A percentile compares a stretch with the other conserved stretches of the same genome.
Conservation (phyloP, 2,797 vertebrate species). For the Sardinella longiceps region DNA sequence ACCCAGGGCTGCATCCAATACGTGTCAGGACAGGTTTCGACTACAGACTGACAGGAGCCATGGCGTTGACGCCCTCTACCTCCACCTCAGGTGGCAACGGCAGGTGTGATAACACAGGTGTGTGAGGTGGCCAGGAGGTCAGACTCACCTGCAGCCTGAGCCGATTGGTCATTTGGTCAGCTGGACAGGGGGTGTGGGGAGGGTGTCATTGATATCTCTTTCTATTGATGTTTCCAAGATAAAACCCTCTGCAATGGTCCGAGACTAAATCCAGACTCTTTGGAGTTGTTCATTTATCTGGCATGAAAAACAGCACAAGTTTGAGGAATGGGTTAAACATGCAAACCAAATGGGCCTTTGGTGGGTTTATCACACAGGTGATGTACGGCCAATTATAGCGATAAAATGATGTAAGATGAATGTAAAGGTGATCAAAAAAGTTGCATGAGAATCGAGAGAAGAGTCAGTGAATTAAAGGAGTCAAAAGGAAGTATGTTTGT, state of each 20-base stretch:
- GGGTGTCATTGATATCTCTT: no score
- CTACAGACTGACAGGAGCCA: slow-evolving; percentile 35
- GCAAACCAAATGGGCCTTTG: background rate
- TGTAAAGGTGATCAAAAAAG: background rate
- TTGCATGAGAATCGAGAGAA: background rate
- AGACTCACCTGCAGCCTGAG: background rate
- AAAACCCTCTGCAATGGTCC: background rate
- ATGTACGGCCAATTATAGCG: background rate
- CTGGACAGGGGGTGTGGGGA: no score
- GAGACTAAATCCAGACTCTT: background rate
- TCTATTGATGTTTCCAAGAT: background rate
- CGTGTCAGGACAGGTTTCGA: slow-evolving; percentile 53
- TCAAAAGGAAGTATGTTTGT: background rate
- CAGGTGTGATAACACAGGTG: background rate
- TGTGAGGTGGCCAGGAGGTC: background rate
- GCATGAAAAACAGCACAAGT: background rate
- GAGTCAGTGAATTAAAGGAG: background rate
- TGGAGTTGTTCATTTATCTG: background rate
- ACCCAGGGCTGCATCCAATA: slow-evolving; percentile 64
- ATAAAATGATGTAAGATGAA: background rate
- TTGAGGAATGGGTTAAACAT: background rate
- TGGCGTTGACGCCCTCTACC: background rate
- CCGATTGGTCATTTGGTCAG: background rate
- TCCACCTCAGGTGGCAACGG: background rate
- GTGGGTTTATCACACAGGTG: no score